phyloP scores from a whole-genome alignment of 1,140 invertebrate genomes.

The Cyclargus thomasi region DNA sequence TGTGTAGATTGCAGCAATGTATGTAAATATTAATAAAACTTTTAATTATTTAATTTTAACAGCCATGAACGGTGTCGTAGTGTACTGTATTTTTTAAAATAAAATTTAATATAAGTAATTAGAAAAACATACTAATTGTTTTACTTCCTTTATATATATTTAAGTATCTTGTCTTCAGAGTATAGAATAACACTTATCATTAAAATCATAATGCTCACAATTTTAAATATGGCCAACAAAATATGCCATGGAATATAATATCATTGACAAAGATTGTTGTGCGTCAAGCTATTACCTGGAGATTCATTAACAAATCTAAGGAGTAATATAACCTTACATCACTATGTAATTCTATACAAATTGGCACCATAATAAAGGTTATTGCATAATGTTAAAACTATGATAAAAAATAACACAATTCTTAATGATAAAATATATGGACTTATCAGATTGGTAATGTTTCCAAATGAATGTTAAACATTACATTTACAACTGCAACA shows the following conservation, averaged over 20 bases:
- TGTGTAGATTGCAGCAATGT: not conserved
- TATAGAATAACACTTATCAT: not conserved
- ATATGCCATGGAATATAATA: no score
- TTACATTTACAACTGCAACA: not conserved
- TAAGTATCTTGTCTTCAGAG: not conserved
- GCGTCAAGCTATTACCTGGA: not conserved
- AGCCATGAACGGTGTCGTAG: no score
- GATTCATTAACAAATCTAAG: not conserved
- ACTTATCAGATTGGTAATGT: constrained; percentile 9
- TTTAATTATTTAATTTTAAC: no score
- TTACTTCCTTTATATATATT: not conserved
- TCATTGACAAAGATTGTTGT: not conserved
- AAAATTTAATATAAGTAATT: not conserved
- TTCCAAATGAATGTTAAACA: not conserved
- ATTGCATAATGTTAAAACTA: constrained; percentile 26
- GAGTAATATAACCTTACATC: not conserved
- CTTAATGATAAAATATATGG: constrained; percentile 4
- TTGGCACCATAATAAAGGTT: constrained; percentile 55
- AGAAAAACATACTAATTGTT: not conserved
- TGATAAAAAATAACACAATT: constrained; percentile 20
- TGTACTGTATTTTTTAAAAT: not conserved
- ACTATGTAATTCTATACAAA: constrained; percentile 37
- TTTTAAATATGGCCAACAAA: not conserved
- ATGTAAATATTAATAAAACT: not conserved
- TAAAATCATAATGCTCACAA: no score